Conservation (phyloP, 2,113 vertebrate genomes). For the Synchiropus splendidus region DNA sequence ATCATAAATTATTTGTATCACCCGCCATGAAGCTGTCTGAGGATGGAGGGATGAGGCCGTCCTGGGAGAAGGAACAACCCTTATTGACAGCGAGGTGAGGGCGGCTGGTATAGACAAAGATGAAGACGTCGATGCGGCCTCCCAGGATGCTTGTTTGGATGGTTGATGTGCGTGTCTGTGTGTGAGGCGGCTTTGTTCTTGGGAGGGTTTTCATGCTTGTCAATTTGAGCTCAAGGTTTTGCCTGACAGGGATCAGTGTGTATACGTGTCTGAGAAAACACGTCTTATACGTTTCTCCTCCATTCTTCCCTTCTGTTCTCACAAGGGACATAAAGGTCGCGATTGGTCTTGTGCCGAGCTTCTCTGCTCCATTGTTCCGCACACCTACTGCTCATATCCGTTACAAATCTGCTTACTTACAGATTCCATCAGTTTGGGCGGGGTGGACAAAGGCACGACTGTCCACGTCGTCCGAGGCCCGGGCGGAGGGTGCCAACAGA, state of each 20-base stretch:
- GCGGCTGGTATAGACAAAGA: slow-evolving; percentile 15
- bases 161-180: slow-evolving; percentile 10
- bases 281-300: slow-evolving; percentile 20
- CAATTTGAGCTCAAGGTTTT: slow-evolving; percentile 17
- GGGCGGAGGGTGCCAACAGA: slow-evolving; percentile 46
- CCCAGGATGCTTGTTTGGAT: slow-evolving; percentile 23
- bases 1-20: slow-evolving; percentile 18
- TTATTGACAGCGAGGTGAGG: slow-evolving; percentile 15
- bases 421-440: slow-evolving; percentile 58
- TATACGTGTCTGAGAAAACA: slow-evolving; percentile 25
- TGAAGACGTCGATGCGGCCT: slow-evolving; percentile 6
- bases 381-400: slow-evolving; percentile 57
- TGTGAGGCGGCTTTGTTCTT: slow-evolving; percentile 9
- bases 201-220: slow-evolving; percentile 9
- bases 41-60: slow-evolving; percentile 24
- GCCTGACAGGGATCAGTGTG: slow-evolving; percentile 11
- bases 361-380: slow-evolving; percentile 61
- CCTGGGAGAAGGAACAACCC: slow-evolving; percentile 13
- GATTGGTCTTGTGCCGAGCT: slow-evolving; percentile 50
- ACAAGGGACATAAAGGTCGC: slow-evolving; percentile 39
- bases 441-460: slow-evolving; percentile 53
- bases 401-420: slow-evolving; percentile 70
- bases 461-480: slow-evolving; percentile 28
- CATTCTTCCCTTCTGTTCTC: slow-evolving; percentile 12
- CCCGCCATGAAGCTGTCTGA: slow-evolving; percentile 23